Percentiles rank a stretch among this genome's conserved stretches.
These are phyloP conservation scores for Matsumyia berberina DNA, from an alignment of 2,888 invertebrate genomes.

Conservation along the genomic window DNA sequence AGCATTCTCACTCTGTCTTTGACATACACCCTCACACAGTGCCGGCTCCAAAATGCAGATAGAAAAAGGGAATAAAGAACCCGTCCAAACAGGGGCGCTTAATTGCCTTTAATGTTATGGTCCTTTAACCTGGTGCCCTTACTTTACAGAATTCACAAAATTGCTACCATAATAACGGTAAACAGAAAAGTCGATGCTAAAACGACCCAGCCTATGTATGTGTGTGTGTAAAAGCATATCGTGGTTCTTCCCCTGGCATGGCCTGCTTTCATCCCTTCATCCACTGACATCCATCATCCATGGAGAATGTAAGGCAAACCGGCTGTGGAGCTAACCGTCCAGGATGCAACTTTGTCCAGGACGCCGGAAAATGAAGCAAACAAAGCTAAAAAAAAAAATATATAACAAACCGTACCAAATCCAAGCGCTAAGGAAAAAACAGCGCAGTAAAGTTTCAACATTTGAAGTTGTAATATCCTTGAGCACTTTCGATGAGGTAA, in stretches of 20 bases:
- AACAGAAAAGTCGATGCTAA: conserved; percentile 44
- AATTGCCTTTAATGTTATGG: conserved; percentile 60
- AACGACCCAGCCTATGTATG: conserved; percentile 24
- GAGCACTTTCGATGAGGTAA: conserved; percentile 56
- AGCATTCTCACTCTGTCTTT: conserved; percentile 48
- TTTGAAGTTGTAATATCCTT: conserved; percentile 57
- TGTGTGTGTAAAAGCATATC: neutral
- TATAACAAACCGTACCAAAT: conserved; percentile 4
- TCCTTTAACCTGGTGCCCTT: conserved; percentile 54
- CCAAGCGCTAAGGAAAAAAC: conserved; percentile 31
- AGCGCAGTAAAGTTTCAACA: conserved; percentile 32
- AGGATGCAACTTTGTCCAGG: conserved; percentile 61
- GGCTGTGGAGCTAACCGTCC: conserved; percentile 12
- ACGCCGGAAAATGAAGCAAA: conserved; percentile 34
- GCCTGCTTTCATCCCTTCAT: conserved; percentile 39
- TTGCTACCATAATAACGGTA: conserved; percentile 19
- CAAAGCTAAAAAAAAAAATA: neutral
- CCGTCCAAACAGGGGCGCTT: conserved; percentile 12
- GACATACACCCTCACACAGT: conserved; percentile 13
- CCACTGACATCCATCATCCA: conserved; percentile 61
- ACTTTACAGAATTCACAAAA: conserved; percentile 24
- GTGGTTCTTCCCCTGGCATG: neutral
- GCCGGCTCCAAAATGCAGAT: neutral
- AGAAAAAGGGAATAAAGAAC: neutral
- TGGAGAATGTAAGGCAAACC: conserved; percentile 55